Conservation (phyloP, 2,113 vertebrate genomes). For the Nothoprocta pentlandii region DNA sequence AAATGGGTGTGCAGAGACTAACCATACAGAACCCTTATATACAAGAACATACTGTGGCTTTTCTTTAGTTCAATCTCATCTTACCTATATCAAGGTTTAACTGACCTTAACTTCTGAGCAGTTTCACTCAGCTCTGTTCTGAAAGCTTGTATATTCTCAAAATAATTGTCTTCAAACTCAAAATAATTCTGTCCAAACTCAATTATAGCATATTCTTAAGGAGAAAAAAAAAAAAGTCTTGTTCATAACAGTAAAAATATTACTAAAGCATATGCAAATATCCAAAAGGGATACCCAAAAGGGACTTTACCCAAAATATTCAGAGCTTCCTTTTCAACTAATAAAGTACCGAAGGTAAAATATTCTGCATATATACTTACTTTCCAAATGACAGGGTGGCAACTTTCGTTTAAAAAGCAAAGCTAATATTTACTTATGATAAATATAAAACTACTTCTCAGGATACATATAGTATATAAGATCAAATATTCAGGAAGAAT, state of each 20-base stretch:
- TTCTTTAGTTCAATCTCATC: neutral
- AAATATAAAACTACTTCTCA: constrained; percentile 61
- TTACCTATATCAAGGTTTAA: neutral
- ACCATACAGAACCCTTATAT: neutral
- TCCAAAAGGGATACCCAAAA: too few species aligned
- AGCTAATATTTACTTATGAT: constrained; percentile 46
- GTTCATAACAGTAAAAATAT: neutral
- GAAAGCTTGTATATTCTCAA: neutral
- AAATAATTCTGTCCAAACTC: neutral
- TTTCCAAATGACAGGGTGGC: constrained; percentile 16
- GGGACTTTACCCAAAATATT: neutral
- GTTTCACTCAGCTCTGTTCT: neutral
- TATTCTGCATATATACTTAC: neutral
- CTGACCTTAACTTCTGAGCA: neutral
- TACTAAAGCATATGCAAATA: too few species aligned
- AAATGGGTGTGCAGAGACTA: neutral
- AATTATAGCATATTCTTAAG: neutral
- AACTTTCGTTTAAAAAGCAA: constrained; percentile 54
- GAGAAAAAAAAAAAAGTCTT: neutral
- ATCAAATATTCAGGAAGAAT: constrained; percentile 52
- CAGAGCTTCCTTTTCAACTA: too few species aligned
- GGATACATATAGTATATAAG: constrained; percentile 1
- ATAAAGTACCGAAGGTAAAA: too few species aligned
- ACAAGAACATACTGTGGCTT: neutral
- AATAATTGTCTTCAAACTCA: constrained; percentile 15